These are phyloP conservation scores for Pristionchus exspectatus DNA, from an alignment of 2,888 invertebrate species.

Conservation along the genomic window DNA sequence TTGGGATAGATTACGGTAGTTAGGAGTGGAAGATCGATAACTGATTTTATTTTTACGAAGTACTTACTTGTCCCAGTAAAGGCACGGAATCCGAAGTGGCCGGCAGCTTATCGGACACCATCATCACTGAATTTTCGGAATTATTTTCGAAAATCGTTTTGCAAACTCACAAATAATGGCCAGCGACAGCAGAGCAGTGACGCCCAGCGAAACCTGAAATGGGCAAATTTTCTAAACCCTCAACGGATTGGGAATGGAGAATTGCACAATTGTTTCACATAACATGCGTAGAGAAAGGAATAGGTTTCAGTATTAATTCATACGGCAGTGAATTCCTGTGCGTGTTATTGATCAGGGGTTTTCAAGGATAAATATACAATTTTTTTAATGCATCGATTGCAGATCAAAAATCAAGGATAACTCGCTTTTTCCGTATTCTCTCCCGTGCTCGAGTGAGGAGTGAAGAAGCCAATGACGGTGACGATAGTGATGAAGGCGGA, in stretches of 20 bases:
- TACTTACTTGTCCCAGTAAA: conserved; percentile 65
- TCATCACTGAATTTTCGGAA: conserved; percentile 70
- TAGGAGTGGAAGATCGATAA: not conserved
- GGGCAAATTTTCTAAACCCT: not conserved
- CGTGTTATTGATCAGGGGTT: not conserved
- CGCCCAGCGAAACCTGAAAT: conserved; percentile 72
- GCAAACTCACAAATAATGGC: conserved; percentile 72
- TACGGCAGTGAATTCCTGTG: not conserved
- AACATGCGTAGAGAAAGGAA: not conserved
- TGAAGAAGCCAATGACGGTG: conserved; percentile 78
- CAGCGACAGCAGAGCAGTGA: conserved; percentile 74
- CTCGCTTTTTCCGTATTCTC: conserved; percentile 77
- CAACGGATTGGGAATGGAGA: not conserved
- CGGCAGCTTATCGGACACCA: conserved; percentile 77
- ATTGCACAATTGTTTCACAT: not conserved
- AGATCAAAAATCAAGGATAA: not conserved
- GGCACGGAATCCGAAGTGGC: conserved; percentile 76
- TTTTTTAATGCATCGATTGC: no score
- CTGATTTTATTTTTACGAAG: conserved; percentile 28
- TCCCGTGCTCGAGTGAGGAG: conserved; percentile 77
- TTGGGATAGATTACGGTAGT: conserved; percentile 24
- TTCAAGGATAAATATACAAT: no score
- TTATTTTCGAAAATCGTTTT: not conserved
- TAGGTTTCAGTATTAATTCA: not conserved
- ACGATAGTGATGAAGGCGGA: conserved; percentile 78